Percentiles rank a stretch among this genome's conserved stretches.
Conservation (phyloP, 2,888 invertebrate genomes). For the Timandra comae region DNA sequence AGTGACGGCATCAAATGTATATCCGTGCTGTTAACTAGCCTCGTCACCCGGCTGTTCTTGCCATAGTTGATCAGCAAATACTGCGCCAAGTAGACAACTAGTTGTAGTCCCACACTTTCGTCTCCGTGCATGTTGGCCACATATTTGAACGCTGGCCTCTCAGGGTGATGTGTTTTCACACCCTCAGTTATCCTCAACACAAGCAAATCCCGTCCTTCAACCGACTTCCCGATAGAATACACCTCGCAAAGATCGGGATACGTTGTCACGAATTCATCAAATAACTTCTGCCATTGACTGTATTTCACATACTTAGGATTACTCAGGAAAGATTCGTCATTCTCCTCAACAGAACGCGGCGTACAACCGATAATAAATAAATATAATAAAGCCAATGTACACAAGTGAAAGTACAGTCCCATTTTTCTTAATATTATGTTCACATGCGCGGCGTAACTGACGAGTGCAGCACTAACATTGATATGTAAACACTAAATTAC, state of each 20-base stretch:
- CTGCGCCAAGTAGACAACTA: constrained; percentile 88
- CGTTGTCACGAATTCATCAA: constrained; percentile 75
- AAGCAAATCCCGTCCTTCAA: constrained; percentile 87
- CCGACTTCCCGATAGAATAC: constrained; percentile 89
- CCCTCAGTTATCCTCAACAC: constrained; percentile 88
- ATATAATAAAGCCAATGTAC: constrained; percentile 49
- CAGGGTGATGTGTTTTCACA: constrained; percentile 69
- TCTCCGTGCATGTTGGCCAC: constrained; percentile 99
- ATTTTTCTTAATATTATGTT: constrained; percentile 28
- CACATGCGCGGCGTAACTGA: too few species aligned
- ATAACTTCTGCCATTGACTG: constrained; percentile 80
- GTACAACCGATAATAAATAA: constrained; percentile 48
- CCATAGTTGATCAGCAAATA: constrained; percentile 88
- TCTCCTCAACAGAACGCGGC: constrained; percentile 47
- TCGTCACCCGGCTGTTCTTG: constrained; percentile 81
- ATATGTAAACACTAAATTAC: too few species aligned
- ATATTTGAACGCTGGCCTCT: constrained; percentile 94
- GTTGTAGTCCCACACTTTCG: constrained; percentile 90
- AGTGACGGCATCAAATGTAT: constrained; percentile 97
- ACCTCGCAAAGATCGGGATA: constrained; percentile 84
- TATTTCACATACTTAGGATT: constrained; percentile 82
- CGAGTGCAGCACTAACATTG: too few species aligned
- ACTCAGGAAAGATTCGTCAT: constrained; percentile 74
- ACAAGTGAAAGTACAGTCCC: constrained; percentile 37
- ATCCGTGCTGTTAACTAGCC: constrained; percentile 89